Evolutionary conservation across 2,888 invertebrate species (phyloP), one percentile per base, ranked within the genome.

Genomic region (Dynastes hyllus): DNA sequence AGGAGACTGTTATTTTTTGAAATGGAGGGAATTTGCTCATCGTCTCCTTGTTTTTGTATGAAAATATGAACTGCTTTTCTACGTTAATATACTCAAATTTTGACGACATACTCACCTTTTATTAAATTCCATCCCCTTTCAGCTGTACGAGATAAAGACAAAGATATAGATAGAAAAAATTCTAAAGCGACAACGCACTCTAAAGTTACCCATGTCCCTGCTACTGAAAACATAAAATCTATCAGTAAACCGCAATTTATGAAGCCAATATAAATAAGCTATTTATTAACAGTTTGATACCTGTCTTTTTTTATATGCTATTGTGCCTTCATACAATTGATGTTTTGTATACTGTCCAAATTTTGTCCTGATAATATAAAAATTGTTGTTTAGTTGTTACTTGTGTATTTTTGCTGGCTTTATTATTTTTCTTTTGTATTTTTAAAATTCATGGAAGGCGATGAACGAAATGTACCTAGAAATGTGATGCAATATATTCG

Each of bases 71-170:
- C 32, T 6, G 45, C 6, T 11, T 8, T 45, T 45, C 5, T 45
- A 11, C 11, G 45, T 32, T 63, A 61, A 61, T 75, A 75, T 66
- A 77, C 58, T 75, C 45, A 45, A 67, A 75, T 78, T 78, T 66
- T 77, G 77, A 65, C 45, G 51, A n/a, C 40, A 69, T 51, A 45
- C n/a, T 5, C 32, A 27, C 40, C 50, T 75, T 51, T 61, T 61
- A 76, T 75, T 79, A 61, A 76, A 16, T 63, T 77, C 22, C 67
- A 61, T 75, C 61, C 58, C 53, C 61, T 88, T 88, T 88, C 87
- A 88, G 88, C 87, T 81, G 87, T 84, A 84, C 87, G 88, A 85
- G 87, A 87, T 85, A 87, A 86, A 87, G 87, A 87, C 86, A 86
- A 86, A 82, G 80, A 84, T 76, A 86, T 87, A 81, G 88, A 87